Conservation (phyloP, 1,140 invertebrate genomes). For the Trichonephila clavipes region DNA sequence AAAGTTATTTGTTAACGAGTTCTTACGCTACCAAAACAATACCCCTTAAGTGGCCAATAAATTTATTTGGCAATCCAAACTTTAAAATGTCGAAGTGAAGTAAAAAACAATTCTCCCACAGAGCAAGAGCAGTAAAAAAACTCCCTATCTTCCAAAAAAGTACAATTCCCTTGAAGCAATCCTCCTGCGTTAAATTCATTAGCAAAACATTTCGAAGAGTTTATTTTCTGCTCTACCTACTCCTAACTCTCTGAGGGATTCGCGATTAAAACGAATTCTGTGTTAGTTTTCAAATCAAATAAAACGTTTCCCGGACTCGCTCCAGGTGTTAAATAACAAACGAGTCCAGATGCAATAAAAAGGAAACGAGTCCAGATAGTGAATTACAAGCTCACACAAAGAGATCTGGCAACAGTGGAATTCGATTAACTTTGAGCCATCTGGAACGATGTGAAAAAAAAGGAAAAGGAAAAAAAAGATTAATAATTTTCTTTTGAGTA, state of each 20-base stretch:
- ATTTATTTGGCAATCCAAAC: too few relatives aligned
- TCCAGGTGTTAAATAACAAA: constrained; percentile 32
- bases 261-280: constrained; percentile 1
- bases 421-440: background rate
- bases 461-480: background rate
- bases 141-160: background rate
- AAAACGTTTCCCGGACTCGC: constrained; percentile 1
- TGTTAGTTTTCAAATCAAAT: constrained; percentile 35
- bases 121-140: too few relatives aligned
- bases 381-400: background rate
- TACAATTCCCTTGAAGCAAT: background rate
- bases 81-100: too few relatives aligned
- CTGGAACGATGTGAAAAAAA: background rate
- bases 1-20: too few relatives aligned
- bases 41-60: too few relatives aligned
- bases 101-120: too few relatives aligned
- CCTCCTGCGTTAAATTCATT: background rate
- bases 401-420: background rate
- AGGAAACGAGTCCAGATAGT: background rate
- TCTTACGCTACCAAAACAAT: too few relatives aligned
- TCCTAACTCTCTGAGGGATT: too few relatives aligned
- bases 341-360: background rate
- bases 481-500: background rate
- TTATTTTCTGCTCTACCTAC: background rate
- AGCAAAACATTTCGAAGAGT: background rate